A percentile compares a stretch with the other conserved stretches of the same genome.
phyloP scores from a whole-genome alignment of 2,888 invertebrate species.

The Agrilus mali region DNA sequence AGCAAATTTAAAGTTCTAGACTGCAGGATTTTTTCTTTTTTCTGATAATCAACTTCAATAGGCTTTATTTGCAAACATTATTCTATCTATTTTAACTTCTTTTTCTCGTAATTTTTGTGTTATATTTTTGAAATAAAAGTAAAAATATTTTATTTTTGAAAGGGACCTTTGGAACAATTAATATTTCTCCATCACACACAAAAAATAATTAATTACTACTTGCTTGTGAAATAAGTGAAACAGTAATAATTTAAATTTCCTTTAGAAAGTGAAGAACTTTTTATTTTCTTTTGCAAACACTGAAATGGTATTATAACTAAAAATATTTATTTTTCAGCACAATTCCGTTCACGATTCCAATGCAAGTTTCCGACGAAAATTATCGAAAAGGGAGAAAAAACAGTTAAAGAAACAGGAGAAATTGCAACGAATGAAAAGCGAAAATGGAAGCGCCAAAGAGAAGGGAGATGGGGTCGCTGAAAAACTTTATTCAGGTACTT shows the following conservation, averaged over 20 bases:
- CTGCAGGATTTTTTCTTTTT: no score
- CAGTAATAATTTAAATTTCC: no score
- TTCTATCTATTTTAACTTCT: constrained; percentile 4
- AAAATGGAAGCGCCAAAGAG: constrained; percentile 48
- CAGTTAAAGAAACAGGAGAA: constrained; percentile 93
- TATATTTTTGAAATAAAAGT: no score
- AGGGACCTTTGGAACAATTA: no score
- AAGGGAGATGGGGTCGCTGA: constrained; percentile 74
- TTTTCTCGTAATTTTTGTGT: neutral
- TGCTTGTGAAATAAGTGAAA: no score
- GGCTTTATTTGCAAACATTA: neutral
- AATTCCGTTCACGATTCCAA: constrained; percentile 59
- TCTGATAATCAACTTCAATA: no score
- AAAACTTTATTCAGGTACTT: constrained; percentile 73
- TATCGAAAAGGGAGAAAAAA: constrained; percentile 96
- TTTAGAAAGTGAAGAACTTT: no score
- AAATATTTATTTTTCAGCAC: constrained; percentile 33
- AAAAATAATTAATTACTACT: no score
- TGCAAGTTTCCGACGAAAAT: constrained; percentile 79
- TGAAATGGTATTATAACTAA: neutral
- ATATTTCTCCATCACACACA: no score
- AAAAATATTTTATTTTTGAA: no score
- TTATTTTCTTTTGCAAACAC: no score
- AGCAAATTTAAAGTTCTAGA: no score
- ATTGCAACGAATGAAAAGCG: constrained; percentile 62